Evolutionary conservation across 2,797 vertebrate genomes (phyloP).

Genomic region (Rhadinocentrus ornatus): DNA sequence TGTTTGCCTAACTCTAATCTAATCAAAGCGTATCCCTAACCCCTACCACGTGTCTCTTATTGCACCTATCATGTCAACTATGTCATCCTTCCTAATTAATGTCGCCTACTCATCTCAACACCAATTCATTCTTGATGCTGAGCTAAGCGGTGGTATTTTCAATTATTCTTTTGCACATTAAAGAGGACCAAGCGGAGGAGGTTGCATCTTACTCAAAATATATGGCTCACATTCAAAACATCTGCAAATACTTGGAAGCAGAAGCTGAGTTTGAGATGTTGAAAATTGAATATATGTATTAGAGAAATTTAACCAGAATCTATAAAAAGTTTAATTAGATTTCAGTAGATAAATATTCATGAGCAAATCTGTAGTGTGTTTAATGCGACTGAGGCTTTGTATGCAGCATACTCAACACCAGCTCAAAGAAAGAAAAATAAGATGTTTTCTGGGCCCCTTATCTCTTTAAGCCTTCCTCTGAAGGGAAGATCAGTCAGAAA

Average conservation of each 20-base stretch:
- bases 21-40: not conserved
- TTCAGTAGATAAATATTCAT: conserved; percentile 12
- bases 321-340: conserved; percentile 6
- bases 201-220: not conserved
- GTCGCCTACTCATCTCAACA: not conserved
- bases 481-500: conserved; percentile 49
- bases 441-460: conserved; percentile 9
- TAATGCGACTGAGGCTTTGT: conserved; percentile 31
- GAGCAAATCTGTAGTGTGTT: conserved; percentile 15
- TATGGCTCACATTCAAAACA: not conserved
- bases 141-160: not conserved
- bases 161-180: not conserved
- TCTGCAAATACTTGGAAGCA: not conserved
- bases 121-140: conserved; percentile 6
- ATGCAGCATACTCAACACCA: conserved; percentile 39
- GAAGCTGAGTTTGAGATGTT: not conserved
- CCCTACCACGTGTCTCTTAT: not conserved
- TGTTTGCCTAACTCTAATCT: not conserved
- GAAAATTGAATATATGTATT: not conserved
- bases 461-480: conserved; percentile 30
- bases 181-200: not conserved
- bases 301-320: not conserved
- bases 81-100: not conserved
- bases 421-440: conserved; percentile 34
- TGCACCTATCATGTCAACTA: not conserved